Base-by-base conservation (phyloP, 2,888 invertebrate genomes). In the Platycnemis pennipes region DNA sequence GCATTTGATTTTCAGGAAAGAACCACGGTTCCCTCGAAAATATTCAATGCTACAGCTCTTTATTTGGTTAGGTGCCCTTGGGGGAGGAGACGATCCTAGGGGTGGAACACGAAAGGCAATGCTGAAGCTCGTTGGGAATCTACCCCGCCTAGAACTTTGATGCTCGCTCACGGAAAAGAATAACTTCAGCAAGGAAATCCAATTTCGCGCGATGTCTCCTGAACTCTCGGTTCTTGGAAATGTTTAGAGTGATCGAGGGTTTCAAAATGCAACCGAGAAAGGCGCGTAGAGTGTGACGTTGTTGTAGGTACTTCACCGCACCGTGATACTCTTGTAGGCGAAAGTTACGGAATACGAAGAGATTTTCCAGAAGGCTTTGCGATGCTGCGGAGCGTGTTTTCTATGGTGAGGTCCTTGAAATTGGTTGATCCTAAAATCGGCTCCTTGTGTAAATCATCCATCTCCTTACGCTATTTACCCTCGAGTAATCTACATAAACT, bases 141-240 rank as follows among this genome's bases (percentile, higher is more conserved):
- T 63, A n/a, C 63, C n/a, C 63, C 63, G 63, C 37, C 13, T 77
- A 8, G 77, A 77, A 77, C 77, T 77, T 63, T 63, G n/a, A 77
- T 31, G 77, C 37, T 37, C 8, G 37, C n/a, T 63, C 37, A 37
- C 37, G 77, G 31, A 37, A 37, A 77, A 37, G 77, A 77, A 77
- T 37, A 37, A 37, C 31, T 37, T 11, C 8, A 31, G 77, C 37
- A 37, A 11, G 37, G 37, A 77, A 77, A 77, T 31, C 77, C 37
- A 77, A 77, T 77, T 77, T 37, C 77, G 77, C 37, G 26, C 77
- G 13, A 26, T 77, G 77, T 77, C 77, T 77, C 37, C 63, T 26
- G 63, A 63, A 63, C 63, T 63, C 7, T 63, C 7, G 63, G 77
- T 31, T 37, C 37, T 37, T 26, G 31, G 77, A 37, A 16, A 77